Conservation (phyloP, 2,797 vertebrate genomes). For the Lepus oiostolus region DNA sequence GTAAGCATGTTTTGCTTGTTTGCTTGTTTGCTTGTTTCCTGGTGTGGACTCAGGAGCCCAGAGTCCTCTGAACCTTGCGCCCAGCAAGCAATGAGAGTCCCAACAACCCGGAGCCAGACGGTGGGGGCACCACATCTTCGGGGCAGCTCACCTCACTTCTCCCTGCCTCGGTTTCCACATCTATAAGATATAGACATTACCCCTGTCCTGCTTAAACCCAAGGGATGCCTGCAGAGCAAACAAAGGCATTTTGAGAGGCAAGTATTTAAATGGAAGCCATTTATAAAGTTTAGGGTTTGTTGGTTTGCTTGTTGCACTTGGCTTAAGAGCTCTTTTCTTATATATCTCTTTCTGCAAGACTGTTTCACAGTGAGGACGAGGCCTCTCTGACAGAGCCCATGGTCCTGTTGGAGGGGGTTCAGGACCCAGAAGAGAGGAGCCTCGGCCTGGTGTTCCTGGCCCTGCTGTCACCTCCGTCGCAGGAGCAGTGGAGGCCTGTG, state of each 20-base stretch:
- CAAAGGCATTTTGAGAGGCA: not conserved
- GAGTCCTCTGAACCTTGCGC: not conserved
- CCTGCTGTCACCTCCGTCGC: not conserved
- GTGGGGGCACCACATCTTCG: not conserved
- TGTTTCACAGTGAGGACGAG: not conserved
- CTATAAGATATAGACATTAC: not conserved
- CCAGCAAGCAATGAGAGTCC: not conserved
- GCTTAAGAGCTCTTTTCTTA: not conserved
- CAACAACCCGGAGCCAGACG: rapidly evolving
- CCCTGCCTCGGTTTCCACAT: not conserved
- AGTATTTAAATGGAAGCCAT: not conserved
- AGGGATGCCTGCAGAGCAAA: not conserved
- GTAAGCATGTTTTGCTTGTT: not conserved
- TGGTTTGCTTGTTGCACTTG: not conserved
- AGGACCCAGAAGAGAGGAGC: not conserved
- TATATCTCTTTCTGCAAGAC: not conserved
- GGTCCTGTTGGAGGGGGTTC: not conserved
- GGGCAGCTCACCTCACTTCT: not conserved
- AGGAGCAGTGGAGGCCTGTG: not conserved
- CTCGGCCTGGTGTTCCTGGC: not conserved
- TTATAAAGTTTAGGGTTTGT: not conserved
- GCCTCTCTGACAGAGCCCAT: not conserved
- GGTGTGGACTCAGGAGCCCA: not conserved
- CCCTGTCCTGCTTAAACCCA: not conserved
- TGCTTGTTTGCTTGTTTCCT: not conserved